These are phyloP conservation scores for Maniola hyperantus DNA, from an alignment of 2,888 invertebrate genomes.

Conservation along the genomic window DNA sequence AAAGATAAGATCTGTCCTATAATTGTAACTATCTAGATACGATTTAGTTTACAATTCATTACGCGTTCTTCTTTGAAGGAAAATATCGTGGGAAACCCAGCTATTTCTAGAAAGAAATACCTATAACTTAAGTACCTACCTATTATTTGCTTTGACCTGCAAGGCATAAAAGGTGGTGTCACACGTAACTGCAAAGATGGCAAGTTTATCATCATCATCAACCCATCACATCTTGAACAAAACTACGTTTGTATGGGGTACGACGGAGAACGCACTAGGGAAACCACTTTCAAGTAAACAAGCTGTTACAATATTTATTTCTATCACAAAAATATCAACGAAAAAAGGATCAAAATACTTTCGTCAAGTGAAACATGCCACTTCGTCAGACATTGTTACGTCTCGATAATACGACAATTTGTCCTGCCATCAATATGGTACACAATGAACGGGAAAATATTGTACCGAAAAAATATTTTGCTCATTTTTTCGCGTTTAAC, in stretches of 20 bases:
- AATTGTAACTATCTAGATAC: not conserved
- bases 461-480: slow-evolving; percentile 12
- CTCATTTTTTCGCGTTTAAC: slow-evolving; percentile 5
- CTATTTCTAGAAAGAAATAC: no score
- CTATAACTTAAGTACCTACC: no score
- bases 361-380: slow-evolving; percentile 20
- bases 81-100: no score
- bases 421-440: slow-evolving; percentile 19
- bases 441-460: slow-evolving; percentile 9
- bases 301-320: not conserved
- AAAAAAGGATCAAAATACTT: slow-evolving; percentile 25
- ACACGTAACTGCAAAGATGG: no score
- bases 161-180: no score
- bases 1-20: slow-evolving; percentile 1
- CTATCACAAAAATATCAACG: not conserved
- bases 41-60: not conserved
- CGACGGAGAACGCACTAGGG: no score
- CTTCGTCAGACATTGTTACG: slow-evolving; percentile 23
- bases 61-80: not conserved
- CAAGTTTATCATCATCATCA: no score
- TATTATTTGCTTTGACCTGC: no score
- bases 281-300: not conserved
- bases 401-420: slow-evolving; percentile 26
- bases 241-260: no score
- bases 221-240: no score